phyloP scores from a whole-genome alignment of 1,140 invertebrate species.

The Arion vulgaris region DNA sequence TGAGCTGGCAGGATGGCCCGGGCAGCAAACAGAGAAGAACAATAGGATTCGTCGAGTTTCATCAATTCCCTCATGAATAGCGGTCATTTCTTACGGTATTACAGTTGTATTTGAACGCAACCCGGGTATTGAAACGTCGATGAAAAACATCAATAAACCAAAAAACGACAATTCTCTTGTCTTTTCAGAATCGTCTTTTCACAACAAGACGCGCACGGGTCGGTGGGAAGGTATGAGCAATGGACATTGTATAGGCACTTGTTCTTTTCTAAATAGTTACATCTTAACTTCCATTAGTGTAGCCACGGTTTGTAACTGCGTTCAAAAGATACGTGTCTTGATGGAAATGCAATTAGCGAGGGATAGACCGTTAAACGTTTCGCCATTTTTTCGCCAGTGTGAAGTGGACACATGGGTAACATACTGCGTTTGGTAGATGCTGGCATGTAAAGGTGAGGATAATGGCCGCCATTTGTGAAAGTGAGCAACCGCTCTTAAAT shows the following conservation, averaged over 20 bases:
- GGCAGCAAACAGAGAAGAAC: neutral
- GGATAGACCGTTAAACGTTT: constrained; percentile 7
- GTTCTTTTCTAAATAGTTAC: neutral
- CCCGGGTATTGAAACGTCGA: neutral
- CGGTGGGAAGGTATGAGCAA: neutral
- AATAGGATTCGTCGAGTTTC: neutral
- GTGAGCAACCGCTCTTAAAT: neutral
- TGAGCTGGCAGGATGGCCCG: neutral
- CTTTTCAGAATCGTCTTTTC: neutral
- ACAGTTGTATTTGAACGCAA: neutral
- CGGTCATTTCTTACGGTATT: neutral
- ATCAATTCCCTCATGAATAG: neutral
- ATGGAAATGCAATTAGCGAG: constrained; percentile 9
- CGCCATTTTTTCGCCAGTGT: neutral
- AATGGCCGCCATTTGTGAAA: neutral
- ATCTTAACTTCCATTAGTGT: neutral
- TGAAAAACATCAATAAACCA: neutral
- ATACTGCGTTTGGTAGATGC: neutral
- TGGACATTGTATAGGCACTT: neutral
- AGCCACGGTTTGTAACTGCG: neutral
- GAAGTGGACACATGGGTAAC: neutral
- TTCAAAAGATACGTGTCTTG: neutral
- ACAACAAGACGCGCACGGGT: neutral
- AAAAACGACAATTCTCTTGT: neutral
- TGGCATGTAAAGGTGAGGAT: neutral